Evolutionary conservation across 1,140 invertebrate genomes (phyloP).

Genomic region (Apolygus lucorum): DNA sequence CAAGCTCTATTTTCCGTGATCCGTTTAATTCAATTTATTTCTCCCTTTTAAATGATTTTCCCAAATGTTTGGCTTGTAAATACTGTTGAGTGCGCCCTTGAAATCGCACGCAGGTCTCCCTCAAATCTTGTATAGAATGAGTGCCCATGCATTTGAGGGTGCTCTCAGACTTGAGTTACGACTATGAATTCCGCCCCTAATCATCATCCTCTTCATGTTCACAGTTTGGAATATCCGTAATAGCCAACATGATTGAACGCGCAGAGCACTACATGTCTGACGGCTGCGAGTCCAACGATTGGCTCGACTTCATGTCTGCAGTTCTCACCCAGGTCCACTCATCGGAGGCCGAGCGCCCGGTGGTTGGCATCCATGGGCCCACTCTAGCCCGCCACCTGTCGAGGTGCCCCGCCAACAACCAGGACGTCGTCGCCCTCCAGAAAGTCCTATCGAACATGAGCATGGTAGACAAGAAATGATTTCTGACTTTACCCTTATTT

Average conservation of each 20-base stretch:
- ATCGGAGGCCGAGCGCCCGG: conserved; percentile 18
- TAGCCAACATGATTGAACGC: conserved; percentile 26
- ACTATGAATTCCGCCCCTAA: no score
- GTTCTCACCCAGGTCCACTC: conserved; percentile 15
- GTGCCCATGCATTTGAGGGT: no score
- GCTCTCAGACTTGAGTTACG: no score
- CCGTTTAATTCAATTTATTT: no score
- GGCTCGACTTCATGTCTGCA: conserved; percentile 13
- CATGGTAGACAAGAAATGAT: conserved; percentile 4
- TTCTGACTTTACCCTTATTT: neutral
- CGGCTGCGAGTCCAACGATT: conserved; percentile 7
- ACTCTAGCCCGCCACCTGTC: conserved; percentile 19
- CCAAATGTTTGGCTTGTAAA: no score
- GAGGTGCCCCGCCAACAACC: neutral
- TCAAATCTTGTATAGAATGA: no score
- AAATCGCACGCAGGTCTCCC: no score
- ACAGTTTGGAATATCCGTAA: conserved; percentile 28
- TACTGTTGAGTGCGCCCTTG: no score
- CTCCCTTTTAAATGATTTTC: no score
- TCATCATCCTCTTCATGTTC: no score
- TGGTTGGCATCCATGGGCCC: conserved; percentile 24
- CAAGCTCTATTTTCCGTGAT: no score
- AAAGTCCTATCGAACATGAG: conserved; percentile 20
- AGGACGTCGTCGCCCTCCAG: conserved; percentile 3
- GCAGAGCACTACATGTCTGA: conserved; percentile 17